Percentiles rank a stretch among this genome's conserved stretches.
These are phyloP conservation scores for Teleogryllus occipitalis DNA, from an alignment of 1,140 invertebrate species.

Conservation along the genomic window DNA sequence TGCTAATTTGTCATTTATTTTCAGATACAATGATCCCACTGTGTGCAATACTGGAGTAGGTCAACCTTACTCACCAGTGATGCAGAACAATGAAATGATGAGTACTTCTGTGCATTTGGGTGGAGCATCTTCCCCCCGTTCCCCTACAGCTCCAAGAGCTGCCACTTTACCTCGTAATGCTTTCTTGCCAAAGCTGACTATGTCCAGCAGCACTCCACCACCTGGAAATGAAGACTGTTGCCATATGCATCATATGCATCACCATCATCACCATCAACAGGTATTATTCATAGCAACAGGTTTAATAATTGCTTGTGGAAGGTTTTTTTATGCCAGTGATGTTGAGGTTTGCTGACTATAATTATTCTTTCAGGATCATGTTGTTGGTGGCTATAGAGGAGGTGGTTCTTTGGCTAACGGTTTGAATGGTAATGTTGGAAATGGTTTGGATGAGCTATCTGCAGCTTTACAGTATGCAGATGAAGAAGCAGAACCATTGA, in stretches of 20 bases:
- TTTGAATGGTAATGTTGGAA: conserved; percentile 19
- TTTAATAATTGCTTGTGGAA: not conserved
- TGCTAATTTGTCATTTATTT: conserved; percentile 17
- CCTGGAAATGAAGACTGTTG: conserved; percentile 21
- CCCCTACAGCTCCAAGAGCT: conserved; percentile 49
- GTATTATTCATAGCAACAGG: not conserved
- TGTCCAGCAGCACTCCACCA: conserved; percentile 32
- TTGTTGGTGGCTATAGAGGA: not conserved
- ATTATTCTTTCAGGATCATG: not conserved
- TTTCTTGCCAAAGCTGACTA: conserved; percentile 43
- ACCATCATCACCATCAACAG: not conserved
- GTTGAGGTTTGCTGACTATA: not conserved
- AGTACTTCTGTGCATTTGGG: conserved; percentile 11
- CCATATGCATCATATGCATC: not conserved
- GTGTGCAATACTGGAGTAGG: conserved; percentile 23
- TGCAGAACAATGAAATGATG: not conserved
- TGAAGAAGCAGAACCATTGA: conserved; percentile 52
- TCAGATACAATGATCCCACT: conserved; percentile 38
- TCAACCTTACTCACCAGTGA: not conserved
- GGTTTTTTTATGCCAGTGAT: not conserved
- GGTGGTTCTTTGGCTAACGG: conserved; percentile 19
- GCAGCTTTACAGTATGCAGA: conserved; percentile 54
- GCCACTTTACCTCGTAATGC: conserved; percentile 63
- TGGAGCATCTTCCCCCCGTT: conserved; percentile 33
- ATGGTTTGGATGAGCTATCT: conserved; percentile 55